A percentile compares a stretch with the other conserved stretches of the same genome.
phyloP scores from a whole-genome alignment of 2,113 vertebrate genomes.

The Orientallactaga bullata region DNA sequence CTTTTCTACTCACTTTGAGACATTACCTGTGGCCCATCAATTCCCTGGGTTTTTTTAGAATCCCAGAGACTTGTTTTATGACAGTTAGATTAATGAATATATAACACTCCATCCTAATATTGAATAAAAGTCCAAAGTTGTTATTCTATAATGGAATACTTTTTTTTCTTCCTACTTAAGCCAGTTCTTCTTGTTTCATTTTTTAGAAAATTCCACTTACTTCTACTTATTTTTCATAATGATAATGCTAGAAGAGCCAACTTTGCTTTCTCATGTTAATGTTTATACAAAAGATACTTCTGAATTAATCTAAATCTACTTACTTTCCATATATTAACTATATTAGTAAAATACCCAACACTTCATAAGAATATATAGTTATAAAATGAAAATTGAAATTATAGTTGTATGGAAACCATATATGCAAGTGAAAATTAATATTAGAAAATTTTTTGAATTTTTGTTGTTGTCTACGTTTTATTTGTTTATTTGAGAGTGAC shows the following conservation, averaged over 20 bases:
- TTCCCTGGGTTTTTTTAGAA: neutral
- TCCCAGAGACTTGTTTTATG: neutral
- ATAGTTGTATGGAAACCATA: neutral
- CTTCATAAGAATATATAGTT: neutral
- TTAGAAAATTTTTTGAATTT: neutral
- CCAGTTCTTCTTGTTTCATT: neutral
- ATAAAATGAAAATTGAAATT: neutral
- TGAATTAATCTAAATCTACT: neutral
- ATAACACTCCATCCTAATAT: neutral
- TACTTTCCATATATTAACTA: neutral
- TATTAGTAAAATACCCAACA: neutral
- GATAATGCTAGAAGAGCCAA: neutral
- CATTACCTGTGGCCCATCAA: neutral
- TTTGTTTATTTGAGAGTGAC: no score
- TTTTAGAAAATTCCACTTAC: neutral
- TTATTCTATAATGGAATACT: neutral
- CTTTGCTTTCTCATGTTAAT: neutral
- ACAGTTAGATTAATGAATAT: neutral
- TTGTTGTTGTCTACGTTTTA: no score
- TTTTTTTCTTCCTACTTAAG: neutral
- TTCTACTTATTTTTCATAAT: neutral
- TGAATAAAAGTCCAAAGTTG: neutral
- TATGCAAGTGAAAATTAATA: neutral
- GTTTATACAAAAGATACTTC: neutral
- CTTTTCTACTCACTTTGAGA: neutral